Conservation (phyloP, 2,797 vertebrate species). For the Phoxinus dragarum region DNA sequence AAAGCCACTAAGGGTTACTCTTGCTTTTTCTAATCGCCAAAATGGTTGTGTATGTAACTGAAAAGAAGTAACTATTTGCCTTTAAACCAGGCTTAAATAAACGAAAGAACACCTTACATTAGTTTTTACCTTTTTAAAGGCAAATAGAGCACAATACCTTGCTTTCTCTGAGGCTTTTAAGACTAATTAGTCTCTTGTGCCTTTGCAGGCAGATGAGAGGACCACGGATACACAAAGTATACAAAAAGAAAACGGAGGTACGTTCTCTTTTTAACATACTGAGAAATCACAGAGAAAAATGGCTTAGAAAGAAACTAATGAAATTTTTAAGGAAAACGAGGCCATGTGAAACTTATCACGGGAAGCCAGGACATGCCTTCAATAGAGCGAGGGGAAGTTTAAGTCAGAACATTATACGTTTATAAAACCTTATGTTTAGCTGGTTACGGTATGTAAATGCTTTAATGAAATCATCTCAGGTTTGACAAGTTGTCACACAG, state of each 20-base stretch:
- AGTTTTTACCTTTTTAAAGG: constrained; percentile 18
- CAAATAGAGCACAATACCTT: constrained; percentile 39
- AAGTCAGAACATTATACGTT: constrained; percentile 23
- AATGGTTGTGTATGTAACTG: neutral
- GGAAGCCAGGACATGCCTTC: constrained; percentile 46
- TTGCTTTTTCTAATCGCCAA: neutral
- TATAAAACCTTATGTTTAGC: constrained; percentile 9
- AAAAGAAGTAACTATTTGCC: neutral
- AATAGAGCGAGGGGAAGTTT: constrained; percentile 42
- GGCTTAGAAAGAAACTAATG: constrained; percentile 17
- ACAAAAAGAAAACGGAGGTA: constrained; percentile 14
- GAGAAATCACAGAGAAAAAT: constrained; percentile 54
- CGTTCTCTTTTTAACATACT: constrained; percentile 50
- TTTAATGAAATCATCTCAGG: constrained; percentile 28
- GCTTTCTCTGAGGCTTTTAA: constrained; percentile 52
- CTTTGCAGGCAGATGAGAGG: constrained; percentile 50
- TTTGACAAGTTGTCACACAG: constrained; percentile 30
- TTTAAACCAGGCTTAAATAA: constrained; percentile 28
- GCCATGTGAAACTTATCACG: constrained; percentile 53
- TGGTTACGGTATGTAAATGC: constrained; percentile 9
- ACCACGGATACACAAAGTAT: constrained; percentile 4
- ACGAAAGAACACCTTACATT: neutral
- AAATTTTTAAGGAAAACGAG: constrained; percentile 25
- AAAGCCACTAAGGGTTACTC: neutral
- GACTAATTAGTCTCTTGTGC: constrained; percentile 57